Percentiles rank a stretch among this genome's conserved stretches.
These are phyloP conservation scores for Dendroctonus valens DNA, from an alignment of 1,140 invertebrate genomes.

Conservation along the genomic window DNA sequence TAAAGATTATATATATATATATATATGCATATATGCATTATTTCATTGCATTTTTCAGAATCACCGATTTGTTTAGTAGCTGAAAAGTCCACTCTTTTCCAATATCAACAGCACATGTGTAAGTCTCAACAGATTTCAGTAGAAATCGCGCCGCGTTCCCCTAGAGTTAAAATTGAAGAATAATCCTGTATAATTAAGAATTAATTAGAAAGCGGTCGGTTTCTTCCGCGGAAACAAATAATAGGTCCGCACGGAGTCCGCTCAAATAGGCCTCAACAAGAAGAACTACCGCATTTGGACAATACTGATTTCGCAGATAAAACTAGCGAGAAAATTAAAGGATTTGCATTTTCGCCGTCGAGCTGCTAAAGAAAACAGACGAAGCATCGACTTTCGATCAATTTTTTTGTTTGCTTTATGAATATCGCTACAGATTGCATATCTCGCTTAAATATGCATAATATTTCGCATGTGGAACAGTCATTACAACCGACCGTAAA, in stretches of 20 bases:
- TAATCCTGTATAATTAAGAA: constrained; percentile 10
- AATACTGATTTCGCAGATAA: constrained; percentile 15
- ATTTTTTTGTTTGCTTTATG: not conserved
- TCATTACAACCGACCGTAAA: constrained; percentile 1
- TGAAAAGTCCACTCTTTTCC: no score
- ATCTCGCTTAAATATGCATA: no score
- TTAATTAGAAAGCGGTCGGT: constrained; percentile 10
- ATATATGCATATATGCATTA: no score
- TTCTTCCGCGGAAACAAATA: constrained; percentile 12
- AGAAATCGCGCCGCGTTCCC: not conserved
- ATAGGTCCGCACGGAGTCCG: not conserved
- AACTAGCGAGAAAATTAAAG: constrained; percentile 1
- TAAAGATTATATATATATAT: no score
- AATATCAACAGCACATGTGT: no score
- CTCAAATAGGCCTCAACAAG: constrained; percentile 8
- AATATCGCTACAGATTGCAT: not conserved
- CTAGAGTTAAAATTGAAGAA: constrained; percentile 3
- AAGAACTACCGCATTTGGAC: constrained; percentile 9
- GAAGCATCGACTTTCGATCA: not conserved
- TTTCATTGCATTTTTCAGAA: no score
- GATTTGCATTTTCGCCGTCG: not conserved
- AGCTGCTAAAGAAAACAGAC: not conserved
- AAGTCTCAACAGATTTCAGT: not conserved
- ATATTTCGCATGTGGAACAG: not conserved
- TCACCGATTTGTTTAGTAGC: no score